Evolutionary conservation across 2,888 invertebrate species (phyloP), one percentile per base, ranked within the genome.

Genomic region (Neoitamus cyanurus): DNA sequence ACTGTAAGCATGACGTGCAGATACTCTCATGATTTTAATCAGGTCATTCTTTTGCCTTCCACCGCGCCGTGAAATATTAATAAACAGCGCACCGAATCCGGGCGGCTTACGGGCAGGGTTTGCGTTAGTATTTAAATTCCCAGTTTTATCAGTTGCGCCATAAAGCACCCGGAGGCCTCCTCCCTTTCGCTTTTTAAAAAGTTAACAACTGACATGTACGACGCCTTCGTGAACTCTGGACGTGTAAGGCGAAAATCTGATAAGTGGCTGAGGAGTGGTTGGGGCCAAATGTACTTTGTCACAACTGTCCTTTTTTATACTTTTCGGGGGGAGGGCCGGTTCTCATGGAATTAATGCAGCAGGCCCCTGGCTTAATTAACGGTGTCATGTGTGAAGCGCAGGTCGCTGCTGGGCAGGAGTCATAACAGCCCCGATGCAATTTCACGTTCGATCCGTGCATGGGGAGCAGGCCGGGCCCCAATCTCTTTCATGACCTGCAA

Each of bases 11-110:
- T 48, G 34, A 58, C 78, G 28, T 80, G 78, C 78, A 80, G 48
- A 80, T 80, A 80, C 78, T 80, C 78, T 80, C 78, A 80, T 80
- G 58, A 80, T 80, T 80, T 80, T 80, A 80, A 80, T 80, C 78
- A 80, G 78, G 78, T 80, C 48, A 58, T 80, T 80, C 48, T 58
- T 80, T 80, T 58, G 30, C 78, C 31, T 80, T 80, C 48, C 34
- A 31, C 31, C 48, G 58, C 37, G 30, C 48, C 48, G 15, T 80
- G 78, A 48, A 80, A 80, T 80, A 80, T 80, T 80, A 80, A 80
- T 80, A 58, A 80, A 58, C 37, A 42, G 5, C 9, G 75, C 15
- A 11, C 42, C 3, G 28, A 75, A 42, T 42, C 37, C 42, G 31
- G 2, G 2, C 31, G 37, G 42, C 11, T 42, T 28, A 34, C 42